Evolutionary conservation across 2,797 vertebrate species (phyloP).

Genomic region (Tympanoctomys barrerae): DNA sequence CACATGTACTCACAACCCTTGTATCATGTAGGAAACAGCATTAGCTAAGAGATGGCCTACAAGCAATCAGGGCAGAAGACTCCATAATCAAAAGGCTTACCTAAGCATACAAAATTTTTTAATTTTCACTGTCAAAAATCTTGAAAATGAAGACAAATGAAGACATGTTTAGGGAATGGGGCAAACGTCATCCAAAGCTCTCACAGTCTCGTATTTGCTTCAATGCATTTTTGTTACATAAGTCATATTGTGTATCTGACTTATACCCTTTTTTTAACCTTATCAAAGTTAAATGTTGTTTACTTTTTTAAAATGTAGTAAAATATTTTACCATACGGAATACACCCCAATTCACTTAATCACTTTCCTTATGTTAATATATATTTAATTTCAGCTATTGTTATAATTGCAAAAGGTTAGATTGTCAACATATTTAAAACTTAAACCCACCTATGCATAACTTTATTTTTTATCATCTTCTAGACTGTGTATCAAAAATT

Average conservation of each 20-base stretch:
- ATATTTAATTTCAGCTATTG: conserved; percentile 25
- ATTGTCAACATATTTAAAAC: conserved; percentile 50
- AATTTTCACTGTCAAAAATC: conserved; percentile 13
- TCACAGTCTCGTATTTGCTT: neutral
- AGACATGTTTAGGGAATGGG: neutral
- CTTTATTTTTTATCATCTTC: neutral
- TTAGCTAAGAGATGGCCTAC: neutral
- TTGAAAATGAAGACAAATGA: conserved; percentile 48
- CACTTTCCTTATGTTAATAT: neutral
- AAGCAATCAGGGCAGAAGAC: neutral
- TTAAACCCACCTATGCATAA: conserved; percentile 43
- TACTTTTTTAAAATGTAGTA: neutral
- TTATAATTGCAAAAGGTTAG: neutral
- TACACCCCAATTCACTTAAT: neutral
- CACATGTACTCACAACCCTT: conserved; percentile 13
- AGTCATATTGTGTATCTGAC: neutral
- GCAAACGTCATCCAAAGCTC: neutral
- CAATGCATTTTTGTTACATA: neutral
- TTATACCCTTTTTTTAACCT: neutral
- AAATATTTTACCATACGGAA: neutral
- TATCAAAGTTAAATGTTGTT: neutral
- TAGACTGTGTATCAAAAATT: neutral
- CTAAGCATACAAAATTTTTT: neutral
- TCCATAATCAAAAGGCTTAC: neutral
- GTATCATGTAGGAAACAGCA: neutral